Base-by-base conservation (phyloP, 2,888 invertebrate species). In the Macrostomum cliftonense region DNA sequence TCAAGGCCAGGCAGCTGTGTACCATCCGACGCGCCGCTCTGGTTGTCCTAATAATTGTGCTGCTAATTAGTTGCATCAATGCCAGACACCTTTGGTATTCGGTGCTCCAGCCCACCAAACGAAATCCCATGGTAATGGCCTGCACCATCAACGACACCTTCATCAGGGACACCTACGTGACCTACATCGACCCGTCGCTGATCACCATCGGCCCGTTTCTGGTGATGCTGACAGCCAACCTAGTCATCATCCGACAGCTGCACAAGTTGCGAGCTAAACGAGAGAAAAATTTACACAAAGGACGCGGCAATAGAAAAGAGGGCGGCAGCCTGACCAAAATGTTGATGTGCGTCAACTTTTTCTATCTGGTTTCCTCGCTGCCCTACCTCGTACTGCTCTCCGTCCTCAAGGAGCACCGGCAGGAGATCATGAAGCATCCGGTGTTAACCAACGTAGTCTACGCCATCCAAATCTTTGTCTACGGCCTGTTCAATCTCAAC, bases 1-100 rank as follows among this genome's bases (percentile, higher is more conserved):
- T 50, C 39, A 51, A 51, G 39, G 52, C 50, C 12, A 51, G 21
- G 38, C 39, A 50, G 21, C 20, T 50, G 16, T 50, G 50, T 16
- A 50, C 50, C 16, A 36, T 20, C 13, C 2, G 20, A 14, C 38
- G 20, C 2, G 50, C 50, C 11, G 42, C 20, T 5, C 13, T 38
- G 14, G 42, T 42, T 20, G 51, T 39, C 2, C 36, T 21, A 5
- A n/a, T 50, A n/a, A 19, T 14, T 12, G 19, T 42, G 4, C 13
- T 38, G 13, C 38, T 38, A 13, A 13, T 38, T 38, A 38, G 13
- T 38, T 13, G 13, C 13, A 13, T 13, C 38, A 38, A 13, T 13
- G 13, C 13, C 13, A 13, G 13, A 13, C 13, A 13, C 13, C 38
- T 13, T 13, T 13, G 38, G 13, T 13, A 38, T 13, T 13, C 38